Percentiles rank a stretch among this genome's conserved stretches.
These are phyloP conservation scores for Hirudo medicinalis DNA, from an alignment of 1,140 invertebrate genomes.

Conservation along the genomic window DNA sequence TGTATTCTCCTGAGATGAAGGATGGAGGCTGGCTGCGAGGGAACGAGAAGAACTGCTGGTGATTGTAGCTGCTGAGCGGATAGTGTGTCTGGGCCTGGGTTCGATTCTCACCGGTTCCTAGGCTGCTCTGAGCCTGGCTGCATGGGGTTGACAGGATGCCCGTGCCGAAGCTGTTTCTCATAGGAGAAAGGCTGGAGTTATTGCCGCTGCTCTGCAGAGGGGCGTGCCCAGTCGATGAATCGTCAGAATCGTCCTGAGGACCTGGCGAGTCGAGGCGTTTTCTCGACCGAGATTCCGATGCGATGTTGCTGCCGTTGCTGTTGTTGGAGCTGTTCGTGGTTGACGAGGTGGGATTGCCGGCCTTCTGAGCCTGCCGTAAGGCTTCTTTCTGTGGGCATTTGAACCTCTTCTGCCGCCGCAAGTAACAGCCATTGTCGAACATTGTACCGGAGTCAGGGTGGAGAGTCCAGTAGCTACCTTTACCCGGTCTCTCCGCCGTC, in stretches of 20 bases:
- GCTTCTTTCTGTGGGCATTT: conserved; percentile 15
- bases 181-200: background rate
- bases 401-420: conserved; percentile 16
- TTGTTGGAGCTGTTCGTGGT: background rate
- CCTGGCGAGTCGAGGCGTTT: background rate
- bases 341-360: background rate
- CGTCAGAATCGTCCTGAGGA: background rate
- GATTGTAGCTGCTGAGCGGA: no score
- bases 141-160: no score
- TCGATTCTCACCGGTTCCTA: no score
- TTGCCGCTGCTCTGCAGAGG: conserved; percentile 2
- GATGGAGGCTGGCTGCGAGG: no score
- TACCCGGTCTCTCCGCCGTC: conserved; percentile 41
- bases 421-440: conserved; percentile 16
- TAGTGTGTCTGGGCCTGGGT: no score
- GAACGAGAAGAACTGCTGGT: no score
- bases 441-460: conserved; percentile 71
- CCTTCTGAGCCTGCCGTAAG: conserved; percentile 5
- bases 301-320: conserved; percentile 4
- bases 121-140: no score
- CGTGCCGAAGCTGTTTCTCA: background rate
- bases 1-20: no score
- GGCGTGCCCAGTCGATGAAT: background rate
- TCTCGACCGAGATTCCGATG: background rate
- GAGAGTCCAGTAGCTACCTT: conserved; percentile 83